phyloP scores from a whole-genome alignment of 2,888 invertebrate species.

The Sesia bembeciformis region DNA sequence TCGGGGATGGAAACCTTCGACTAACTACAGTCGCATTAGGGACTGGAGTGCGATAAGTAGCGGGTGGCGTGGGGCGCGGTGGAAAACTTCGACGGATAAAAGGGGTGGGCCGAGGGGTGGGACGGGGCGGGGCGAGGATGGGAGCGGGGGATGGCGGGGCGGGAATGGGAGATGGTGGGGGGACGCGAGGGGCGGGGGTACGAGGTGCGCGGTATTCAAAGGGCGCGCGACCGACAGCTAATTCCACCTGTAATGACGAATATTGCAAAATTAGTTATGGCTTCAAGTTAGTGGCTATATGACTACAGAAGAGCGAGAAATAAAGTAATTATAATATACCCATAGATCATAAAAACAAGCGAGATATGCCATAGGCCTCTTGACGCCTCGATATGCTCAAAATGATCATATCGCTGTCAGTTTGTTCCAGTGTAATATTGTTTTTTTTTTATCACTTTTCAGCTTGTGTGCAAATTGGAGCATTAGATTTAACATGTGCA shows the following conservation, averaged over 20 bases:
- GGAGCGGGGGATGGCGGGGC: constrained; percentile 13
- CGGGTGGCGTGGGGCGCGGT: constrained; percentile 10
- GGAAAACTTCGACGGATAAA: constrained; percentile 20
- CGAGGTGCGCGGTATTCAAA: constrained; percentile 51
- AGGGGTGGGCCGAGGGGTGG: constrained; percentile 10
- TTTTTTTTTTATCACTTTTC: too few relatives aligned
- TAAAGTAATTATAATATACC: too few relatives aligned
- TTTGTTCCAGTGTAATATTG: too few relatives aligned
- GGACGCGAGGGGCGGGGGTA: constrained; percentile 15
- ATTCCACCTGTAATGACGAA: constrained; percentile 37
- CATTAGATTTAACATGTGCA: too few relatives aligned
- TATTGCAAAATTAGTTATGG: too few relatives aligned
- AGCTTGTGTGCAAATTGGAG: too few relatives aligned
- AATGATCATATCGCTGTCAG: too few relatives aligned
- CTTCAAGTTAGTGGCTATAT: too few relatives aligned
- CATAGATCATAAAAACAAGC: too few relatives aligned
- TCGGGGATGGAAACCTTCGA: constrained; percentile 4
- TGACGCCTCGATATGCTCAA: too few relatives aligned
- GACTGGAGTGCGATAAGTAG: constrained; percentile 3
- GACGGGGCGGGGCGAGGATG: constrained; percentile 13
- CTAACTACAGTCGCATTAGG: neutral
- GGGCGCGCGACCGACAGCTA: constrained; percentile 53
- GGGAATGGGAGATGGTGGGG: constrained; percentile 18
- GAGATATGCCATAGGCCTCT: too few relatives aligned
- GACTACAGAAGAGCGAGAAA: too few relatives aligned